These are phyloP conservation scores for Pinctada fucata DNA, from an alignment of 2,888 invertebrate genomes.

Conservation along the genomic window DNA sequence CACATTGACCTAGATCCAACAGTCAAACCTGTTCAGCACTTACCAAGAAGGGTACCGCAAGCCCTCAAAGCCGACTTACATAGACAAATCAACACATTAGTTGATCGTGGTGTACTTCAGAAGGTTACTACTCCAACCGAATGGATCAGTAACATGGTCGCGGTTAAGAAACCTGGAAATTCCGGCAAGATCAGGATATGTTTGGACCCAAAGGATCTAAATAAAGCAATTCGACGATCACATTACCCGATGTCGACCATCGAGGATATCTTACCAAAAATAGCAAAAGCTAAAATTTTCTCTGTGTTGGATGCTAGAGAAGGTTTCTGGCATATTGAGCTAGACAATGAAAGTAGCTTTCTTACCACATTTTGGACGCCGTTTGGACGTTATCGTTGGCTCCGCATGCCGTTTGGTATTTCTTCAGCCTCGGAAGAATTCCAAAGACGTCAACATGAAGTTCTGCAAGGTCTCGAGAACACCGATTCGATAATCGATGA, in stretches of 20 bases:
- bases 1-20: conserved; percentile 13
- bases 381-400: conserved; percentile 47
- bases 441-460: conserved; percentile 21
- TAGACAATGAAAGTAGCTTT: conserved; percentile 39
- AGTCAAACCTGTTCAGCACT: conserved; percentile 24
- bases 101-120: not conserved
- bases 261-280: conserved; percentile 49
- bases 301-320: conserved; percentile 42
- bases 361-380: conserved; percentile 52
- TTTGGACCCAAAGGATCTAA: conserved; percentile 34
- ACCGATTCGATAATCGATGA: conserved; percentile 10
- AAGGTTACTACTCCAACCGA: conserved; percentile 15
- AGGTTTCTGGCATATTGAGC: conserved; percentile 45
- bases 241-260: conserved; percentile 46
- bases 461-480: conserved; percentile 13
- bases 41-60: conserved; percentile 12
- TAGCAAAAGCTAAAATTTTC: conserved; percentile 52
- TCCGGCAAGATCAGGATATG: conserved; percentile 6
- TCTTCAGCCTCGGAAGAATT: conserved; percentile 26
- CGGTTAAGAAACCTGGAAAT: conserved; percentile 3
- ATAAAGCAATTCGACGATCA: conserved; percentile 40
- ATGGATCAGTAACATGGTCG: conserved; percentile 12
- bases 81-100: conserved; percentile 2
- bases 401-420: conserved; percentile 19
- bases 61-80: conserved; percentile 1